These are phyloP conservation scores for Drosophila emarginata DNA, from an alignment of 2,888 invertebrate genomes.

Conservation along the genomic window DNA sequence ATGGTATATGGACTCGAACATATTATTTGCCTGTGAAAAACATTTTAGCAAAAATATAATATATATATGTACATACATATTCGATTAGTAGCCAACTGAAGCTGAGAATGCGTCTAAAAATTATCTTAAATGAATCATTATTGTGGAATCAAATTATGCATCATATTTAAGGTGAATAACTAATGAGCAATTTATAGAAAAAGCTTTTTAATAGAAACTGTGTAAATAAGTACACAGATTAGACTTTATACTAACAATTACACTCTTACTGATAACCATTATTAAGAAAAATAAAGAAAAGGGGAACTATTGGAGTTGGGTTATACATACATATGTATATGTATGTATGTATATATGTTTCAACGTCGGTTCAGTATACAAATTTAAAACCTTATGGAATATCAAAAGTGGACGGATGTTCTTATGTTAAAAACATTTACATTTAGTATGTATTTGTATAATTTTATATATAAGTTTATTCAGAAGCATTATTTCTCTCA, in stretches of 20 bases:
- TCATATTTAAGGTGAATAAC: not conserved
- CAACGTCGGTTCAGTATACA: no score
- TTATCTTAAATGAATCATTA: conserved; percentile 44
- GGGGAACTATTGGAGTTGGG: not conserved
- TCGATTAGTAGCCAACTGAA: not conserved
- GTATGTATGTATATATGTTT: not conserved
- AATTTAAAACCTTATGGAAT: no score
- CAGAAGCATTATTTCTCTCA: no score
- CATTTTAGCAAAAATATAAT: conserved; percentile 25
- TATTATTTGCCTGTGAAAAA: conserved; percentile 40
- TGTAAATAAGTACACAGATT: not conserved
- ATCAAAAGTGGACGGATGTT: no score
- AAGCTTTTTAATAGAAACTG: not conserved
- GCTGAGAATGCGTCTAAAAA: not conserved
- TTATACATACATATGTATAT: not conserved
- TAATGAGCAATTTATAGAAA: conserved; percentile 24
- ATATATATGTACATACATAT: no score
- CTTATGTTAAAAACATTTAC: no score
- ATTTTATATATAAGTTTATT: no score
- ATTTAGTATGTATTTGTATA: no score
- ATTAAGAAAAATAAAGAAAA: not conserved
- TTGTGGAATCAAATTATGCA: conserved; percentile 13
- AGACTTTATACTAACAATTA: not conserved
- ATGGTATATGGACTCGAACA: not conserved
- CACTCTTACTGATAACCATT: not conserved